Percentiles rank a stretch among this genome's conserved stretches.
These are phyloP conservation scores for Cherax quadricarinatus DNA, from an alignment of 1,140 invertebrate species.

Conservation along the genomic window DNA sequence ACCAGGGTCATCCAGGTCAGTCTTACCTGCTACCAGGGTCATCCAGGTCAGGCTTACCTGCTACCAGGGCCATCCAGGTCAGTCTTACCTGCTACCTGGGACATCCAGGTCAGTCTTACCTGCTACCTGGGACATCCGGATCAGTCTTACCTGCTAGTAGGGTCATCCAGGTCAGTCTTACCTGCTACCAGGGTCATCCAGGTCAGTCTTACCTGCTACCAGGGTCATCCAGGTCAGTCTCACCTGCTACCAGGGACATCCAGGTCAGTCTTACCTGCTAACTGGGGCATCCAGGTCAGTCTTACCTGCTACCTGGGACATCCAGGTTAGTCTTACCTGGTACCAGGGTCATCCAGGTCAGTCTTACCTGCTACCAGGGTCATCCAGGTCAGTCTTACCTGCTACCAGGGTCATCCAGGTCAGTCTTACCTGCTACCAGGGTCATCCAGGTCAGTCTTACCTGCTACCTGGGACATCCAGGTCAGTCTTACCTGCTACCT, in stretches of 20 bases:
- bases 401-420: constrained; percentile 43
- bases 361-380: constrained; percentile 18
- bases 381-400: constrained; percentile 43
- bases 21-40: constrained; percentile 45
- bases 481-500: not conserved
- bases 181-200: constrained; percentile 50
- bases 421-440: constrained; percentile 31
- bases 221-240: constrained; percentile 59
- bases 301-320: not conserved
- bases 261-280: not conserved
- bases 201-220: constrained; percentile 15
- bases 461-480: not conserved
- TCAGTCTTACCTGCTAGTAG: constrained; percentile 22
- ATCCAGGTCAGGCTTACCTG: constrained; percentile 46
- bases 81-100: not conserved
- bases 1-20: constrained; percentile 28
- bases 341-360: constrained; percentile 40
- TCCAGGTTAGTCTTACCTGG: not conserved
- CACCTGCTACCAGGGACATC: not conserved
- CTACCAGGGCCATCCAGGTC: not conserved
- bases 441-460: constrained; percentile 57
- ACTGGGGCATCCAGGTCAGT: constrained; percentile 57
- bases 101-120: not conserved
- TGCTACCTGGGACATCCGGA: constrained; percentile 26
- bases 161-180: constrained; percentile 36